Evolutionary conservation across 2,113 vertebrate genomes (phyloP).

Genomic region (Diadophis punctatus): DNA sequence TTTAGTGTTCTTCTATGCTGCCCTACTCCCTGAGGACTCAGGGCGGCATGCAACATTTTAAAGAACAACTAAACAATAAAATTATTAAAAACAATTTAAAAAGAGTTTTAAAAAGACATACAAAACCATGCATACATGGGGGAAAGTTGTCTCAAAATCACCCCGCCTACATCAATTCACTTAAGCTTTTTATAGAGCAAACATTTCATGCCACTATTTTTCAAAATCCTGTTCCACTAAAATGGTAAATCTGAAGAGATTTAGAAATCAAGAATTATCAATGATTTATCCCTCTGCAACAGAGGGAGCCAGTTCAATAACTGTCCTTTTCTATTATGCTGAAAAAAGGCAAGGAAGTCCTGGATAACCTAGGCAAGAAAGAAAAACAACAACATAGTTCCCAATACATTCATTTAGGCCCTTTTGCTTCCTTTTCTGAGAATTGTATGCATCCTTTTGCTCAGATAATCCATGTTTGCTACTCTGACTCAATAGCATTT

Average conservation of each 20-base stretch:
- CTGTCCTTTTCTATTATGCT: not conserved
- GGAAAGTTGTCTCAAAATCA: too few relatives aligned
- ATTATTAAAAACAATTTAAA: too few relatives aligned
- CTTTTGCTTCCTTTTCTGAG: not conserved
- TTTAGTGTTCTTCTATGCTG: too few relatives aligned
- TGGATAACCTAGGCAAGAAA: not conserved
- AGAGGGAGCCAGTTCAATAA: not conserved
- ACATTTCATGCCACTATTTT: not conserved
- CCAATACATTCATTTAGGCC: not conserved
- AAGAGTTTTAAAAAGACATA: too few relatives aligned
- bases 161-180: not conserved
- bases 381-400: not conserved
- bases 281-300: not conserved
- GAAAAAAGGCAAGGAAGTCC: not conserved
- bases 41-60: too few relatives aligned
- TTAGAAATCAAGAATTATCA: not conserved
- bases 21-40: too few relatives aligned
- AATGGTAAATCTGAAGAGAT: not conserved
- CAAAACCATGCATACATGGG: too few relatives aligned
- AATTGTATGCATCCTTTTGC: not conserved
- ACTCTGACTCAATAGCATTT: constrained; percentile 3
- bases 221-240: not conserved
- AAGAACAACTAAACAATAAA: too few relatives aligned
- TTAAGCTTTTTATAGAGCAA: not conserved
- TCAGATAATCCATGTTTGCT: not conserved